phyloP scores from a whole-genome alignment of 2,797 vertebrate species.

The Diglossa cyanea region DNA sequence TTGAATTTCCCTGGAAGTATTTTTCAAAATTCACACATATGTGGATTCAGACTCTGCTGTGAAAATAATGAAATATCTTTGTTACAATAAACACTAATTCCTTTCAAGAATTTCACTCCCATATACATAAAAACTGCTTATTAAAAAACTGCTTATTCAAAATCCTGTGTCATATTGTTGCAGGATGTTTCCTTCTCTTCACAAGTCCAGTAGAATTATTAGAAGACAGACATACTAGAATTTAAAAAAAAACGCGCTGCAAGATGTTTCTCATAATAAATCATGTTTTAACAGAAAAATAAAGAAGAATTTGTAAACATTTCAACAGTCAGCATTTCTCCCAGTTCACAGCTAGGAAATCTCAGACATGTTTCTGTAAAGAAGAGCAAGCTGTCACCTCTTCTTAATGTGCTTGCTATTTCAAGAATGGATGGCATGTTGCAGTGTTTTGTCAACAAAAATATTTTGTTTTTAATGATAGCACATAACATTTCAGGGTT shows the following conservation, averaged over 20 bases:
- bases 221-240: background rate
- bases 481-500: background rate
- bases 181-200: background rate
- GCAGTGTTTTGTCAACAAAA: background rate
- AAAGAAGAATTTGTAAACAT: background rate
- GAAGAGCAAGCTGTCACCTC: background rate
- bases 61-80: background rate
- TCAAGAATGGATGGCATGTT: background rate
- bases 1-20: background rate
- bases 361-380: background rate
- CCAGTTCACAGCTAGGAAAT: background rate
- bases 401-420: background rate
- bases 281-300: background rate
- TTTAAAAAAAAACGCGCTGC: background rate
- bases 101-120: background rate
- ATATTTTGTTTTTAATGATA: background rate
- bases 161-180: background rate
- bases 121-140: background rate
- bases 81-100: background rate
- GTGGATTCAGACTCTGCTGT: background rate
- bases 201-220: background rate
- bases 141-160: background rate
- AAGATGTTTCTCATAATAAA: background rate
- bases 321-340: background rate
- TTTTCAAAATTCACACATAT: background rate